phyloP scores from a whole-genome alignment of 2,113 vertebrate species.

The Lophotis ruficrista region DNA sequence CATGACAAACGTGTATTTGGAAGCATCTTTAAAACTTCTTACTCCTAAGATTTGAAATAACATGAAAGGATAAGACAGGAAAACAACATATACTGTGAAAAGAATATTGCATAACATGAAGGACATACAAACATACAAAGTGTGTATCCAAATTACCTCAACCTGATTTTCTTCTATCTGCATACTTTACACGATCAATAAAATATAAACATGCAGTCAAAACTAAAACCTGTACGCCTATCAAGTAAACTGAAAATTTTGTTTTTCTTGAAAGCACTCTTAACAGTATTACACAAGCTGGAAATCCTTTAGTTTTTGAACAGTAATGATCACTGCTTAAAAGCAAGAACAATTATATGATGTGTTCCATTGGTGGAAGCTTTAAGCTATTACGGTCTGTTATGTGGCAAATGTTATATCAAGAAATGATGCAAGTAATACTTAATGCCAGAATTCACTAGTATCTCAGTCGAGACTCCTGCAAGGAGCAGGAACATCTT shows the following conservation, averaged over 20 bases:
- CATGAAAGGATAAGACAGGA: background rate
- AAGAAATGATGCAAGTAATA: conserved; percentile 79
- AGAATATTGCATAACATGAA: conserved; percentile 3
- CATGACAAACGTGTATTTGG: background rate
- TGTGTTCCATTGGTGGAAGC: conserved; percentile 66
- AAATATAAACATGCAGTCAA: background rate
- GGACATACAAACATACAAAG: no score
- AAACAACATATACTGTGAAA: conserved; percentile 21
- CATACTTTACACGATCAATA: background rate
- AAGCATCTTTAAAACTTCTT: background rate
- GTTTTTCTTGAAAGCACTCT: background rate
- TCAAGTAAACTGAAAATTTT: background rate
- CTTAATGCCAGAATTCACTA: conserved; percentile 80
- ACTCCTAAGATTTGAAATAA: background rate
- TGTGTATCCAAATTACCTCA: background rate
- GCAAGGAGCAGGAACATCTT: no score
- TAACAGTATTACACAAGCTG: background rate
- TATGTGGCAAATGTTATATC: conserved; percentile 79
- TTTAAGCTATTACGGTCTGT: conserved; percentile 63
- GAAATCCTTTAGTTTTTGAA: conserved; percentile 19
- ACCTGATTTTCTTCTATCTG: background rate
- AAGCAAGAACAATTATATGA: conserved; percentile 15
- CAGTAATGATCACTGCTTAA: conserved; percentile 51
- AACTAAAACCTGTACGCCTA: background rate
- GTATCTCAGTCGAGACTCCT: conserved; percentile 63